Conservation (phyloP, 92 coral and sea anemone genomes). For the Epizoanthus illoricatus region DNA sequence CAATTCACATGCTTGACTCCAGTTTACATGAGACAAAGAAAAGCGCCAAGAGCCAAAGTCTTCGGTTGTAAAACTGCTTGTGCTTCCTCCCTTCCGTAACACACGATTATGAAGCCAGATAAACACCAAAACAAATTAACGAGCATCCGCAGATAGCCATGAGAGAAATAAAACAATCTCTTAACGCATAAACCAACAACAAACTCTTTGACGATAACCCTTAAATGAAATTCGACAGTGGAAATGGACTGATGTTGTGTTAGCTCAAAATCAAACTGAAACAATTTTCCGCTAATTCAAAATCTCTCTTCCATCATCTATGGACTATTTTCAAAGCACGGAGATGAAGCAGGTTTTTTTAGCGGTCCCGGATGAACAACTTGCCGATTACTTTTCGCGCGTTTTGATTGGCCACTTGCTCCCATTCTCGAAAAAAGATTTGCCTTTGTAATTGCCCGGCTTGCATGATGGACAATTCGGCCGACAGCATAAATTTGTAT, state of each 20-base stretch:
- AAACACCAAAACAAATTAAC: constrained; percentile 37
- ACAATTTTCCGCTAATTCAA: neutral
- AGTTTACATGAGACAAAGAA: constrained; percentile 2
- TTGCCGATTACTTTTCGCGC: constrained; percentile 36
- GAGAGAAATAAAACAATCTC: constrained; percentile 32
- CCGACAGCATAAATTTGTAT: too few species aligned
- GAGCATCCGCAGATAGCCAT: constrained; percentile 38
- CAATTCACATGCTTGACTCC: neutral
- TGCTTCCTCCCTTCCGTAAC: constrained; percentile 36
- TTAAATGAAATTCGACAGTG: neutral
- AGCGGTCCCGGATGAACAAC: constrained; percentile 36
- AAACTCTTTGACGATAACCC: neutral
- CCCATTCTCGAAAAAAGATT: constrained; percentile 7
- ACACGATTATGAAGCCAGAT: constrained; percentile 33
- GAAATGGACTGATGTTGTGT: neutral
- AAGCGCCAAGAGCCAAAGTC: constrained; percentile 1
- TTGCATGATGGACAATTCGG: too few species aligned
- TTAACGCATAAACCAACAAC: constrained; percentile 14
- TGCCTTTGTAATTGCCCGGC: constrained; percentile 5
- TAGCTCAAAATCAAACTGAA: neutral
- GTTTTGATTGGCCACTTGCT: constrained; percentile 34
- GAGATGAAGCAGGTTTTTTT: constrained; percentile 8
- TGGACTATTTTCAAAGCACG: too few species aligned
- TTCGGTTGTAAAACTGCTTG: constrained; percentile 15
- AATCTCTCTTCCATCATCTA: constrained; percentile 26